Base-by-base conservation (phyloP, 2,888 invertebrate genomes). In the Diarsia rubi region DNA sequence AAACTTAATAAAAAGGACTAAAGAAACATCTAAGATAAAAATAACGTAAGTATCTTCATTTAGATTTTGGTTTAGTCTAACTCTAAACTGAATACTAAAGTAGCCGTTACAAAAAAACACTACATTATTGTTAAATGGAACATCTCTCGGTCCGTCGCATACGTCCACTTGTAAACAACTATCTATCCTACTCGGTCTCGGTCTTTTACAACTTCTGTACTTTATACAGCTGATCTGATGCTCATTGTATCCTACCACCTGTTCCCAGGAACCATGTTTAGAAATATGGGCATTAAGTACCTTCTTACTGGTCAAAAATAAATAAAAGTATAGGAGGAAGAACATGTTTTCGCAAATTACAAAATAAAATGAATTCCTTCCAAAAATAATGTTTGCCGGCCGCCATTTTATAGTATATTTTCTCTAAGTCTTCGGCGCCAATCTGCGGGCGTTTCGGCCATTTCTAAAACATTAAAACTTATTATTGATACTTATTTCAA, bases 401-500 rank as follows among this genome's bases (percentile, higher is more conserved):
- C 86, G 90, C 90, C 91, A 90, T 92, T 90, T 89, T 89, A 69
- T 57, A 64, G 59, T 70, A 42, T 88, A 73, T 90, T 90, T 91
- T 92, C 92, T 93, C 91, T 93, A 93, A 93, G 88, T 90, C 90
- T 21, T 75, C 52, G 91, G 89, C 92, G 90, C 89, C 92, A 89
- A 91, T 90, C 90, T 90, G 92, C 92, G 92, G 91, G 90, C 91
- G 83, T 85, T 89, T 89, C 86, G 90, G 81, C 90, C 90, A 85
- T 89, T 88, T 90, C 83, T 89, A 87, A 88, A 88, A 88, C 93
- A 93, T 94, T 94, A 93, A 86, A 95, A 95, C 92, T 93, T 93
- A 93, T 95, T 95, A 95, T 94, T 94, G 93, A 91, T 93, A 93
- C 93, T 95, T 94, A 95, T 91, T 93, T 86, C 86, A 89, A 92